Base-by-base conservation (phyloP, 2,888 invertebrate species). In the Cryptocephalus primarius region DNA sequence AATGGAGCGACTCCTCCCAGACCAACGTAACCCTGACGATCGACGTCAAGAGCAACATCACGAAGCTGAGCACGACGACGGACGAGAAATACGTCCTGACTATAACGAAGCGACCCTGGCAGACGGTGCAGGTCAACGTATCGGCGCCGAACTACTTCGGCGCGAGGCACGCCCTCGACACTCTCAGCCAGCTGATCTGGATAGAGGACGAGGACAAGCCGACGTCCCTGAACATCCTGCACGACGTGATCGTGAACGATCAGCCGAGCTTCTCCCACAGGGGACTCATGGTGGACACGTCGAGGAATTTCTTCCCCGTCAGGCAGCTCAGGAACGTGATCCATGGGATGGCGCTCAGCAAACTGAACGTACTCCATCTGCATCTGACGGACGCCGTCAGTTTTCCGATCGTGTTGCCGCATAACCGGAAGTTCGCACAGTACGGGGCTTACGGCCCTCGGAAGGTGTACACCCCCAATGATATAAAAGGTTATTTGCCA, bases 361-460 rank as follows among this genome's bases (percentile, higher is more conserved):
- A 93, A 68, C 66, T 93, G 54, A 93, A 93, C 70, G 88, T 89
- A 1, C 82, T 93, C 59, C 93, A 93, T 63, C 90, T 92, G 87
- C 87, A 88, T 63, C 74, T 86, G 41, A 83, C 83, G 3, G 93
- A 94, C 65, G 85, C 90, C 10, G 88, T 90, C 63, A 89, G 91
- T 55, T 93, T 93, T 69, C 93, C 94, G 0, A 82, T 88, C 63
- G 80, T 82, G 53, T 78, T 88, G 8, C 77, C 79, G 33, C 74
- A 77, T 52, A 83, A 80, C 47, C 85, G 85, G 1, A 79, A 85
- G 62, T 71, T 90, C 64, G 83, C 85, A 0, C 75, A 81, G 45
- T 82, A 84, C 67, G 94, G 94, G 32, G 88, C 93, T 1, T 88
- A 87, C 64, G 83, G 88, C 1, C 83, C 85, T 46, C 81, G 83